These are phyloP conservation scores for Hirudinaria manillensis DNA, from an alignment of 2,888 invertebrate genomes.

Conservation along the genomic window DNA sequence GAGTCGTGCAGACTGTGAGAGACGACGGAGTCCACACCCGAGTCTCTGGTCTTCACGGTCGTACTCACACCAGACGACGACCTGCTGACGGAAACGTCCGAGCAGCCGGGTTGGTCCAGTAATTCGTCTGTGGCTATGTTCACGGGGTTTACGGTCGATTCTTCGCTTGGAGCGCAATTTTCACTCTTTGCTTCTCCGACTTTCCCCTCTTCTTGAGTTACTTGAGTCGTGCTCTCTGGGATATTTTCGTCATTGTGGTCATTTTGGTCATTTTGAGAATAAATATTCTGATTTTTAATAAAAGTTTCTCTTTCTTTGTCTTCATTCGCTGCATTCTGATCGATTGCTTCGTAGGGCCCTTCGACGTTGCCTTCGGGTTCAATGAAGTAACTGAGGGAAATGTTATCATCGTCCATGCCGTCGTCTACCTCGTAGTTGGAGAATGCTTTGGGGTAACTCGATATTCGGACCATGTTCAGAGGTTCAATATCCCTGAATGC, in stretches of 20 bases:
- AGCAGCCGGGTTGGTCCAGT: neutral
- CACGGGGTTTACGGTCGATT: neutral
- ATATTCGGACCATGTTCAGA: neutral
- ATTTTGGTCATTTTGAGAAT: constrained; percentile 1
- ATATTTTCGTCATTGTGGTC: neutral
- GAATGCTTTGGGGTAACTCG: constrained; percentile 14
- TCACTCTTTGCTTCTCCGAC: neutral
- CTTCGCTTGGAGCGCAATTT: neutral
- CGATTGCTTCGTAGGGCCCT: constrained; percentile 14
- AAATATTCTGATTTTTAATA: neutral
- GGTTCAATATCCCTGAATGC: neutral
- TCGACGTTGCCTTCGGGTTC: constrained; percentile 19
- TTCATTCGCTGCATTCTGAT: neutral
- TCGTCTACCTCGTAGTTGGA: constrained; percentile 26
- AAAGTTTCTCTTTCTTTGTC: neutral
- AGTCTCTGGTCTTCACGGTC: constrained; percentile 29
- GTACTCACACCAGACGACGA: constrained; percentile 19
- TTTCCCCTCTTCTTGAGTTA: neutral
- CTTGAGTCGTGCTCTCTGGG: neutral
- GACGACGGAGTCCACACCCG: constrained; percentile 33
- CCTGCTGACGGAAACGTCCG: constrained; percentile 16
- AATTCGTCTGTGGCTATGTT: neutral
- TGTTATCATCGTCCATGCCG: constrained; percentile 27
- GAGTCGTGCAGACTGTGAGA: constrained; percentile 33
- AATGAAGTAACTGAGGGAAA: constrained; percentile 30